Base-by-base conservation (phyloP, 1,140 invertebrate species). In the Harlomillsia oculata region DNA sequence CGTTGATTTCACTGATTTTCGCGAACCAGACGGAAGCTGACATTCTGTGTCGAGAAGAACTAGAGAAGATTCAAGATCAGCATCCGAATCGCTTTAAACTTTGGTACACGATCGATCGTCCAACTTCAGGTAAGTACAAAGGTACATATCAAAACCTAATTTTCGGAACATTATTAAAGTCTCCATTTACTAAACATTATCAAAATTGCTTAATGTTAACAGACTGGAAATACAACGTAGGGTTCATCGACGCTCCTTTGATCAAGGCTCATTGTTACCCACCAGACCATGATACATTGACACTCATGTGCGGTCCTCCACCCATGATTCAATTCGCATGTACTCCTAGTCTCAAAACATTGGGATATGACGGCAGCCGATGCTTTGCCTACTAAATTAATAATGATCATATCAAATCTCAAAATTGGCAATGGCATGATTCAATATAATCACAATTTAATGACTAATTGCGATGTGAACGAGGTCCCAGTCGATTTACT, bases 261-360 rank as follows among this genome's bases (percentile, higher is more conserved):
- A 84, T 99, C 44, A 74, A 78, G 44, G 76, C 87, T 1, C 87
- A 96, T 68, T 74, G 97, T 56, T 90, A 89, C 62, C 80, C 85
- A n/a, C 84, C 92, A 2, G 74, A 75, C 3, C 71, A 80, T 37
- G 85, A 91, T 67, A 87, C 84, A 5, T 74, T 92, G 5, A 82
- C 91, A 3, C 74, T 92, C 45, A 92, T 87, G 86, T 98, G 91
- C 77, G 96, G 94, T 2, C 96, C 96, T 28, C 94, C 93, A 16
- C 92, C 95, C 6, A 99, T 99, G 96, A 92, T 98, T 60, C 95
- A 97, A 69, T 93, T 87, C 72, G 94, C 96, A 43, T 98, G 95
- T 69, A 81, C 78, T 60, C 95, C 95, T 5, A 94, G 88, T 66
- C 77, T 99, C 5, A 92, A 97, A 53, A 96, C 94, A 75, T 74